phyloP scores from a whole-genome alignment of 2,888 invertebrate species.

The Cybosia mesomella region DNA sequence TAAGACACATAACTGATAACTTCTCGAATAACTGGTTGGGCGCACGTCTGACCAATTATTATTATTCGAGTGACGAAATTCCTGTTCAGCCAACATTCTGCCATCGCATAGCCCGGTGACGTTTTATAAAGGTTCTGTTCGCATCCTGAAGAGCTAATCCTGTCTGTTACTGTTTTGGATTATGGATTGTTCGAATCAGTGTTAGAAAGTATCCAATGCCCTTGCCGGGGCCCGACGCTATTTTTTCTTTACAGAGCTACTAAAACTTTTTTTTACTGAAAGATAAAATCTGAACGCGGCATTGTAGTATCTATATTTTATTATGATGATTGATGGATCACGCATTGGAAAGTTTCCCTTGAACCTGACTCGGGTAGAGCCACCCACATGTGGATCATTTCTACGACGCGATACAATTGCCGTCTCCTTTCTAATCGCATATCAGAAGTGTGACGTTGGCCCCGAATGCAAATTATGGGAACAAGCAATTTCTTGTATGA shows the following conservation, averaged over 20 bases:
- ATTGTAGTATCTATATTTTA: constrained; percentile 14
- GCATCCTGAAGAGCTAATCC: not conserved
- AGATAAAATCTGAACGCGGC: constrained; percentile 17
- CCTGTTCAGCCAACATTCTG: not conserved
- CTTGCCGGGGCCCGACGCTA: not conserved
- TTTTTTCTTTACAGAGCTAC: not conserved
- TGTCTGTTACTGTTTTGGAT: not conserved
- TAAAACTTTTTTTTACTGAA: constrained; percentile 7
- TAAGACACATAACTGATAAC: not conserved
- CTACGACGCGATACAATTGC: constrained; percentile 76
- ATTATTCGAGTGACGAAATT: not conserved
- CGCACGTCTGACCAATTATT: not conserved
- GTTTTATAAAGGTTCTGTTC: not conserved
- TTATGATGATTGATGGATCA: constrained; percentile 35
- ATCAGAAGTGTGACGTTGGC: constrained; percentile 82
- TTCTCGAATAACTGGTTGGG: not conserved
- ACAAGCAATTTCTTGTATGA: constrained; percentile 82
- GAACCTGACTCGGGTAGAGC: constrained; percentile 60
- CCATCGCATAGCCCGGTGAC: not conserved
- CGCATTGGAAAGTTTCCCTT: constrained; percentile 55
- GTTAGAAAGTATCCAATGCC: not conserved
- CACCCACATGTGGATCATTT: constrained; percentile 75
- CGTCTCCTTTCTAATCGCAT: constrained; percentile 83
- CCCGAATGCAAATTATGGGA: constrained; percentile 85
- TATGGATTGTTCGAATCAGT: not conserved